phyloP scores from a whole-genome alignment of 1,140 invertebrate genomes.

The Polypedilum pembai region DNA sequence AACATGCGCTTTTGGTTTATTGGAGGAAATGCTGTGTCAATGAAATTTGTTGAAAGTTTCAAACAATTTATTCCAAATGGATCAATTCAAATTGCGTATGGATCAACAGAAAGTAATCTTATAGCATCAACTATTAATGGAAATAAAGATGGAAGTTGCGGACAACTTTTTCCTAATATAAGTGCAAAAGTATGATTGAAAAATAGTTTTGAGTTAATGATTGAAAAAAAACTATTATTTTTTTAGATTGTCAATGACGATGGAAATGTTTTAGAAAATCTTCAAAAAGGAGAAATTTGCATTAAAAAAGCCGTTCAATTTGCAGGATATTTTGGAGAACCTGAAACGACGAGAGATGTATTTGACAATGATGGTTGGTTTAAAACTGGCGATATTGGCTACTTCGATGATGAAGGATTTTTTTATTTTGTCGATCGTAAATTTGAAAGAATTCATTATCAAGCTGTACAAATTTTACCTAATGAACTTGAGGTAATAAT shows the following conservation, averaged over 20 bases:
- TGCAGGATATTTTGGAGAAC: conserved; percentile 44
- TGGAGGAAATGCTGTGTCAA: not conserved
- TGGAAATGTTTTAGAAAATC: conserved; percentile 42
- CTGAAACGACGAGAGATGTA: not conserved
- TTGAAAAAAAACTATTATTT: too few species aligned
- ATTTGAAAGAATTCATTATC: conserved; percentile 62
- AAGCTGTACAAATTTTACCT: conserved; percentile 47
- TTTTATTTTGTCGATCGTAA: conserved; percentile 61
- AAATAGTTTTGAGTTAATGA: too few species aligned
- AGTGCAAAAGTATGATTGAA: not conserved
- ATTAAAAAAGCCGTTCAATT: conserved; percentile 46
- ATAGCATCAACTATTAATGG: not conserved
- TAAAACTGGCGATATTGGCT: conserved; percentile 65
- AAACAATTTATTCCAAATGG: not conserved
- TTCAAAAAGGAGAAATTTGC: conserved; percentile 41
- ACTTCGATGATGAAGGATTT: conserved; percentile 55
- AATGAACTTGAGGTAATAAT: conserved; percentile 63
- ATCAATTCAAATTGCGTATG: not conserved
- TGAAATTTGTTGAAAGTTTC: not conserved
- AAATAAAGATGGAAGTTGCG: not conserved
- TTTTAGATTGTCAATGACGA: conserved; percentile 40
- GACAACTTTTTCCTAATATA: not conserved
- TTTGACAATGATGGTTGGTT: conserved; percentile 55
- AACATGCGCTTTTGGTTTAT: not conserved
- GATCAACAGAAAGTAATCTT: not conserved